Evolutionary conservation across 2,797 vertebrate genomes (phyloP).

Genomic region (Sardinella longiceps): DNA sequence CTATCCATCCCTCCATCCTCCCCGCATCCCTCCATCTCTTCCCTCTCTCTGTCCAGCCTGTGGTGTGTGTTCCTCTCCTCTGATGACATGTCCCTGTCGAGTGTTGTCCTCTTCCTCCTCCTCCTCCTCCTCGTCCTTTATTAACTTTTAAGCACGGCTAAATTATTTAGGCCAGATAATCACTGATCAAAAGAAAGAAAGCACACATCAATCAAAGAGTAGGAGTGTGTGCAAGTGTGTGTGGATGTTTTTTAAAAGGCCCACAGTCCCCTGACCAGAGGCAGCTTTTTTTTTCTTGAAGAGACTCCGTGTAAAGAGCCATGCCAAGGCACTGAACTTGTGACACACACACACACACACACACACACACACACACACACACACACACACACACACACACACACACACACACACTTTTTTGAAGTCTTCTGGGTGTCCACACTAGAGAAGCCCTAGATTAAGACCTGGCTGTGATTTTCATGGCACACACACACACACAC

Average conservation of each 20-base stretch:
- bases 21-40: conserved; percentile 46
- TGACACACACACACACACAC: conserved; percentile 40
- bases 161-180: conserved; percentile 80
- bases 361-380: background rate
- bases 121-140: conserved; percentile 58
- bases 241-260: conserved; percentile 45
- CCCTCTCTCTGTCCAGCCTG: conserved; percentile 17
- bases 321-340: conserved; percentile 47
- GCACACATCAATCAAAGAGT: conserved; percentile 72
- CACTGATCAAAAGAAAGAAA: conserved; percentile 76
- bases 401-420: conserved; percentile 12
- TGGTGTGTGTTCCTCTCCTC: conserved; percentile 9
- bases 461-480: background rate
- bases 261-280: conserved; percentile 51
- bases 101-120: conserved; percentile 18
- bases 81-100: background rate
- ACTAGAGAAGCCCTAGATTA: background rate
- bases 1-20: conserved; percentile 44
- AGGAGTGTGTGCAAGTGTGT: conserved; percentile 38
- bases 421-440: background rate
- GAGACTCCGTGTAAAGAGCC: conserved; percentile 49
- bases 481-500: conserved; percentile 29
- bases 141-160: conserved; percentile 78
- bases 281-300: conserved; percentile 40
- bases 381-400: conserved; percentile 17